Percentiles rank a stretch among this genome's conserved stretches.
Evolutionary conservation across 2,888 invertebrate species (phyloP).

Genomic region (Poecilobothrus nobilitatus): DNA sequence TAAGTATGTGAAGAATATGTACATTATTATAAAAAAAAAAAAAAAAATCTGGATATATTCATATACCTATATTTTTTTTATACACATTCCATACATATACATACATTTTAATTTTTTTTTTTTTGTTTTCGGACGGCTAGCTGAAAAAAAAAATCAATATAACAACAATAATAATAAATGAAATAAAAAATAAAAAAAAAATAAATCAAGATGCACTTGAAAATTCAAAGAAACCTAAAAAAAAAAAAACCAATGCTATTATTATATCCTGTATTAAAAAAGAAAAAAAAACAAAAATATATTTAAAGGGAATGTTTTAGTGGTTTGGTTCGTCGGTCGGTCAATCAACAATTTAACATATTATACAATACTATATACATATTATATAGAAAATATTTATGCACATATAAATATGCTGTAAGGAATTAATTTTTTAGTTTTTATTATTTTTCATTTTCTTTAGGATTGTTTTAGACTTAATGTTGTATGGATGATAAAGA

Average conservation of each 20-base stretch:
- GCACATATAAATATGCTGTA: too few species aligned
- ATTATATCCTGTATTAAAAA: background rate
- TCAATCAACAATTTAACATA: too few species aligned
- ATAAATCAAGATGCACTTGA: slow-evolving; percentile 6
- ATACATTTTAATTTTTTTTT: too few species aligned
- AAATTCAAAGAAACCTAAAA: background rate
- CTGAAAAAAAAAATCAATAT: background rate
- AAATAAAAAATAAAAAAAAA: background rate
- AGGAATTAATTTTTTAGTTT: too few species aligned
- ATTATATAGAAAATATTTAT: too few species aligned
- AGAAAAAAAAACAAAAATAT: too few species aligned
- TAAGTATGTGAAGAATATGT: background rate
- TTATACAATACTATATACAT: too few species aligned
- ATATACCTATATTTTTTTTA: background rate
- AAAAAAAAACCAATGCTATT: background rate
- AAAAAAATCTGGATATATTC: background rate
- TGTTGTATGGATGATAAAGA: too few species aligned
- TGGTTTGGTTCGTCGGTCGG: too few species aligned
- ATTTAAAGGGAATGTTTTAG: too few species aligned
- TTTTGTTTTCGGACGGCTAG: background rate
- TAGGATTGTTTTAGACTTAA: too few species aligned
- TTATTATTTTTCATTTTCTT: too few species aligned
- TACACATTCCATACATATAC: background rate
- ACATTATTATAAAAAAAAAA: background rate
- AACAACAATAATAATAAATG: background rate